Evolutionary conservation across 2,113 vertebrate species (phyloP), one percentile per base, ranked within the genome.

Genomic region (Aplodontia rufa): DNA sequence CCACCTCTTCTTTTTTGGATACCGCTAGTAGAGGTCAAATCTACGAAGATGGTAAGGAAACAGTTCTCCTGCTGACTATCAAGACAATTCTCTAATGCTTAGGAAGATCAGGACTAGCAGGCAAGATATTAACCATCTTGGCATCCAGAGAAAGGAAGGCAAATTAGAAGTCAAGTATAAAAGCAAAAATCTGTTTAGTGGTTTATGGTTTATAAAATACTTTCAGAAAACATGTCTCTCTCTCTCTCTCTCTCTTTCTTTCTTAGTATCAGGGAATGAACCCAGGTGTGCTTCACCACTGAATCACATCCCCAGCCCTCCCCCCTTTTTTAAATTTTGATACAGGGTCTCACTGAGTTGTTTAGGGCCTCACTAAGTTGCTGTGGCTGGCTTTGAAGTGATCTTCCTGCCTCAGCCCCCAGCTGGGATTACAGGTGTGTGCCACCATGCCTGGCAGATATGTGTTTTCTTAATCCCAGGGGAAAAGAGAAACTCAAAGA

Each of bases 191-290:
- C 28, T 88, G 19, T 72, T 79, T 35, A 42, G 55, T 74, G 42
- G 55, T 78, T 62, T 40, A n/a, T n/a, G 30, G 68, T 76, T 87
- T 91, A 91, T 91, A 78, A 87, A 66, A 94, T 51, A 87, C 24
- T 79, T 96, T 75, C 16, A 91, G n/a, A n/a, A n/a, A n/a, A n/a
- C n/a, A n/a, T n/a, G n/a, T n/a, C n/a, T n/a, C n/a, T n/a, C n/a
- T n/a, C n/a, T n/a, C n/a, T n/a, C n/a, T n/a, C n/a, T n/a, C n/a
- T n/a, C n/a, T n/a, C n/a, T n/a, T n/a, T n/a, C n/a, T n/a, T n/a
- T n/a, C n/a, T n/a, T n/a, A n/a, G n/a, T n/a, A n/a, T n/a, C n/a
- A n/a, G n/a, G n/a, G n/a, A n/a, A n/a, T n/a, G n/a, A n/a, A n/a
- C n/a, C n/a, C n/a, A n/a, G n/a, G n/a, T n/a, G n/a, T n/a, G n/a